Percentiles rank a stretch among this genome's conserved stretches.
Evolutionary conservation across 2,113 vertebrate species (phyloP).

Genomic region (Odocoileus virginianus): DNA sequence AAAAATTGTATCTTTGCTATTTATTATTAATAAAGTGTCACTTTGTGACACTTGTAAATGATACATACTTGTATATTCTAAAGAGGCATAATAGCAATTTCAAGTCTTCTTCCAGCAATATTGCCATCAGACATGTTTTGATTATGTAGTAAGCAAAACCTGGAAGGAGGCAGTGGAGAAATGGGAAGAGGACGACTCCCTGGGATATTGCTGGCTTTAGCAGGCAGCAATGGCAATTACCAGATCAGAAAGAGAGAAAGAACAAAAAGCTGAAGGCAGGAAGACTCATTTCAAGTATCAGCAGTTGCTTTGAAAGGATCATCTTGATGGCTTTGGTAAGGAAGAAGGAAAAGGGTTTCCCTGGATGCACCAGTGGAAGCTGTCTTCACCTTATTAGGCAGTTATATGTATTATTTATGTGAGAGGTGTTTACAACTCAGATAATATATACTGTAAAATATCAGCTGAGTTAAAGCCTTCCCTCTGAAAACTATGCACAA

Average conservation of each 20-base stretch:
- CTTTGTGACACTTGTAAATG: background rate
- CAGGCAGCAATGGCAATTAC: background rate
- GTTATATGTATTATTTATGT: background rate
- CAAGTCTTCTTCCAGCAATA: background rate
- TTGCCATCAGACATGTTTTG: background rate
- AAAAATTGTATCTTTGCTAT: background rate
- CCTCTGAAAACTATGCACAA: background rate
- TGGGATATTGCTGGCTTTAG: background rate
- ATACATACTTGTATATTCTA: background rate
- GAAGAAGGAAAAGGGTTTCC: background rate
- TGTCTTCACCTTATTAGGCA: background rate
- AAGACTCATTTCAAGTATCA: background rate
- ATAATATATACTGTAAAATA: background rate
- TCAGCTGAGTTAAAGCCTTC: background rate
- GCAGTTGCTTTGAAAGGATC: background rate
- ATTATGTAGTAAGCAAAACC: background rate
- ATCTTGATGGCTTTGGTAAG: background rate
- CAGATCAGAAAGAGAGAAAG: background rate
- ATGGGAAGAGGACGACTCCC: background rate
- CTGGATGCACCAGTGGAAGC: background rate
- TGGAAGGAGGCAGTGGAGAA: background rate
- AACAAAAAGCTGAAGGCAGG: background rate
- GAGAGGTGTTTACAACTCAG: background rate
- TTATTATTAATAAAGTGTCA: background rate
- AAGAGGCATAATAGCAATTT: background rate